Conservation (phyloP, 1,140 invertebrate genomes). For the Drosophila ercepeae region DNA sequence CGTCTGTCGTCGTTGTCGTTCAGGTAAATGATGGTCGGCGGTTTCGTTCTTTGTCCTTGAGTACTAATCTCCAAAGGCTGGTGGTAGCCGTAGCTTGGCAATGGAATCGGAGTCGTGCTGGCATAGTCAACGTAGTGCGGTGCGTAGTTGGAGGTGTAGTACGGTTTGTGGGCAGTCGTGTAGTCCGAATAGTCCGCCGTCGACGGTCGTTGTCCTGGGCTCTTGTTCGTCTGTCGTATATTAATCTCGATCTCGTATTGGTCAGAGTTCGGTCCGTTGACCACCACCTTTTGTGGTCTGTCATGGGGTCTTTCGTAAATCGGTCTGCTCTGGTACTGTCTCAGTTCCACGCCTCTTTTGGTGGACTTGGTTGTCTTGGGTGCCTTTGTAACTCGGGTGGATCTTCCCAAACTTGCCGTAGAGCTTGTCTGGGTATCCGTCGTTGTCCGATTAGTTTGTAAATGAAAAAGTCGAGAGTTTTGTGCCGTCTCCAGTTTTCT, state of each 20-base stretch:
- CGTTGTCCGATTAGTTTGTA: constrained; percentile 20
- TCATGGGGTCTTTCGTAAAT: constrained; percentile 61
- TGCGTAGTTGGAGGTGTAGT: constrained; percentile 55
- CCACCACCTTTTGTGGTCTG: constrained; percentile 69
- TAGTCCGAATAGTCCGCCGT: constrained; percentile 53
- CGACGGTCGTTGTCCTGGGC: constrained; percentile 33
- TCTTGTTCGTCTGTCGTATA: constrained; percentile 80
- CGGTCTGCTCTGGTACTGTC: constrained; percentile 64
- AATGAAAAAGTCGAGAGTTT: constrained; percentile 23
- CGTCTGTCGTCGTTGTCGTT: constrained; percentile 63
- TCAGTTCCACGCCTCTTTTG: constrained; percentile 51
- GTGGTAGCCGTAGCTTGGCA: constrained; percentile 53
- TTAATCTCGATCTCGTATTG: constrained; percentile 83
- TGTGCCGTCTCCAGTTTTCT: neutral
- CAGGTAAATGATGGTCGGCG: constrained; percentile 78
- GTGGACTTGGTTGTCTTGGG: constrained; percentile 53
- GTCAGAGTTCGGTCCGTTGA: constrained; percentile 68
- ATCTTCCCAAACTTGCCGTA: constrained; percentile 6
- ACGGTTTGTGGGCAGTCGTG: constrained; percentile 63
- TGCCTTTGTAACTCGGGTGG: constrained; percentile 42
- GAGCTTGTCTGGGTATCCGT: neutral
- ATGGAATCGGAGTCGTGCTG: constrained; percentile 54
- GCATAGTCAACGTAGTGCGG: constrained; percentile 56
- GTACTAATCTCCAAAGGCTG: constrained; percentile 24
- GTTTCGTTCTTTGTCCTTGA: constrained; percentile 62